Percentiles rank a stretch among this genome's conserved stretches.
Evolutionary conservation across 2,888 invertebrate species (phyloP).

Genomic region (Drosophila paucipuncta): DNA sequence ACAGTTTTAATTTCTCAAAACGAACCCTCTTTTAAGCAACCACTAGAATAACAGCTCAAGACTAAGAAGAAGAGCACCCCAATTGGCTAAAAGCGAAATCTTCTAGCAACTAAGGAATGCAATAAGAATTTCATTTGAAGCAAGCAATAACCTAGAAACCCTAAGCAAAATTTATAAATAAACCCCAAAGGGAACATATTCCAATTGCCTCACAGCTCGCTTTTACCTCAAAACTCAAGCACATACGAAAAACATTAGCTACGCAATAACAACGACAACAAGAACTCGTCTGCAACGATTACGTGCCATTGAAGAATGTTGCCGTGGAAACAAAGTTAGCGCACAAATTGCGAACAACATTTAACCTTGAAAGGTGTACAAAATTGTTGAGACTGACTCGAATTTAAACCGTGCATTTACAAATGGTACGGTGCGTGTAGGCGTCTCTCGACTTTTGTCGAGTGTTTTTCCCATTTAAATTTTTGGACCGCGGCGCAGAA

Average conservation of each 20-base stretch:
- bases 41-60: not conserved
- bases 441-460: constrained; percentile 10
- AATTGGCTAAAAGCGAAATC: not conserved
- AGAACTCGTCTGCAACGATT: constrained; percentile 30
- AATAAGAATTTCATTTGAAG: constrained; percentile 1
- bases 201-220: not conserved
- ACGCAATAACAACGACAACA: constrained; percentile 7
- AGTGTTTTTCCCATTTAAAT: constrained; percentile 37
- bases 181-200: constrained; percentile 4
- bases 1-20: not conserved
- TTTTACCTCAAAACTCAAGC: constrained; percentile 20
- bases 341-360: constrained; percentile 41
- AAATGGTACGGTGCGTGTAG: not conserved
- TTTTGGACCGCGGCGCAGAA: constrained; percentile 28
- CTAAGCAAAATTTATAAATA: constrained; percentile 12
- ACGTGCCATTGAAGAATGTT: constrained; percentile 49
- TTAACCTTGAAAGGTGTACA: constrained; percentile 63
- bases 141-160: not conserved
- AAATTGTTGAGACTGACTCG: constrained; percentile 5
- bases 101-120: not conserved
- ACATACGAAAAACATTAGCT: constrained; percentile 35
- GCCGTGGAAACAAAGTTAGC: constrained; percentile 46
- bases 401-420: constrained; percentile 16
- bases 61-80: not conserved
- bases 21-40: not conserved